These are phyloP conservation scores for Parauchenoglanis ngamensis DNA, from an alignment of 2,797 vertebrate species.

Conservation along the genomic window DNA sequence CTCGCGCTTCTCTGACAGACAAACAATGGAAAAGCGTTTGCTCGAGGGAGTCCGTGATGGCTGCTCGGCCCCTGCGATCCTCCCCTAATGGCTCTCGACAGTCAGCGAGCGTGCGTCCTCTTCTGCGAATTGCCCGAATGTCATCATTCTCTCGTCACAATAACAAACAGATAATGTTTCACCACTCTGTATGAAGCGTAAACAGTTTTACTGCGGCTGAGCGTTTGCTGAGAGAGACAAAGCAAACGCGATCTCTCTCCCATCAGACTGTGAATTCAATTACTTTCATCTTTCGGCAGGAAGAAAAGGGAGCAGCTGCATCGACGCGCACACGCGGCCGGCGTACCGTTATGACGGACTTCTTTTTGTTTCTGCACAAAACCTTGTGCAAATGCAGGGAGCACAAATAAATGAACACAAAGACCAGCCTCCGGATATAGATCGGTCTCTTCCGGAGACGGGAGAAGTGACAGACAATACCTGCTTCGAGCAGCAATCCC, in stretches of 20 bases:
- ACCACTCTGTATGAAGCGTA: conserved; percentile 11
- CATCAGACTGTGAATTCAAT: background rate
- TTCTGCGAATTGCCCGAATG: conserved; percentile 22
- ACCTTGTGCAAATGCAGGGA: background rate
- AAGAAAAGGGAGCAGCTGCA: background rate
- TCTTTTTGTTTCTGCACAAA: background rate
- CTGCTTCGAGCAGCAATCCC: background rate
- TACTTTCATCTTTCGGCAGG: background rate
- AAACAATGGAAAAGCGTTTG: background rate
- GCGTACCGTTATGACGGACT: background rate
- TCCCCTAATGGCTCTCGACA: conserved; percentile 5
- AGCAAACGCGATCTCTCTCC: background rate
- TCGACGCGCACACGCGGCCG: background rate
- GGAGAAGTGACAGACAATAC: background rate
- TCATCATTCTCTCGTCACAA: conserved; percentile 8
- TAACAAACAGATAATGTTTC: conserved; percentile 46
- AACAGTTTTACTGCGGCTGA: background rate
- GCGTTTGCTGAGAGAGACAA: background rate
- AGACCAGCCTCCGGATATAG: background rate
- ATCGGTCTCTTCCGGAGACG: background rate
- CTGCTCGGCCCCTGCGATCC: background rate
- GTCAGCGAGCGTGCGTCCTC: background rate
- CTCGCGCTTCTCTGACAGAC: background rate
- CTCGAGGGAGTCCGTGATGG: background rate
- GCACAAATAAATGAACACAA: background rate